Conservation (phyloP, 2,113 vertebrate species). For the Acinonyx jubatus region DNA sequence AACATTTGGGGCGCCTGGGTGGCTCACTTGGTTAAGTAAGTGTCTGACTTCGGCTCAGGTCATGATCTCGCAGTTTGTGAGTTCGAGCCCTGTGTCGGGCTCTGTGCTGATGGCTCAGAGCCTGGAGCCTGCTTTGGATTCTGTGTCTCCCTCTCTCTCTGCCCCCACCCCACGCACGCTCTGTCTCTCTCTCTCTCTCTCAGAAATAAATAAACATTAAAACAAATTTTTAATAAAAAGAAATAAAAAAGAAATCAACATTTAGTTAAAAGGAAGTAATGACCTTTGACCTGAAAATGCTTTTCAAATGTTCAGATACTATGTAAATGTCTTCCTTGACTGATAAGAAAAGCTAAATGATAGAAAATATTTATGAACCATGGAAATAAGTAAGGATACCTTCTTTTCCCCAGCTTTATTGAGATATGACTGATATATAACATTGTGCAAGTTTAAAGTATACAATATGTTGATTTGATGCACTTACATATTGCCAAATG, state of each 20-base stretch:
- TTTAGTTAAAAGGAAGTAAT: background rate
- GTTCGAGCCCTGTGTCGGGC: too few relatives aligned
- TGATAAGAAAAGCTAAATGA: background rate
- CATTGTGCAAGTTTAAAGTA: background rate
- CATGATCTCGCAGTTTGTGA: too few relatives aligned
- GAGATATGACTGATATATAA: background rate
- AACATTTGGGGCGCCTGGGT: background rate
- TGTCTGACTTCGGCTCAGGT: too few relatives aligned
- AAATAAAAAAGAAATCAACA: background rate
- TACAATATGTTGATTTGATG: background rate
- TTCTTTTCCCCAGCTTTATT: background rate
- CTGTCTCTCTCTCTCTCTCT: too few relatives aligned
- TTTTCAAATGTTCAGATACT: background rate
- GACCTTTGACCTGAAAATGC: background rate
- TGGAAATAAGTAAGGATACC: background rate
- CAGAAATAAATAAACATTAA: too few relatives aligned
- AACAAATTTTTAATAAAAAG: too few relatives aligned
- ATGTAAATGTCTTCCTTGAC: background rate
- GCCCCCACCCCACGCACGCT: too few relatives aligned
- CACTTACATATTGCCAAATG: background rate
- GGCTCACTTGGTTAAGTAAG: too few relatives aligned
- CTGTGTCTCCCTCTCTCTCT: too few relatives aligned
- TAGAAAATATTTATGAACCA: background rate
- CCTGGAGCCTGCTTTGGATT: too few relatives aligned
- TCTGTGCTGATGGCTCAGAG: too few relatives aligned